Conservation (phyloP, 2,888 invertebrate species). For the Chrysomela aeneicollis region DNA sequence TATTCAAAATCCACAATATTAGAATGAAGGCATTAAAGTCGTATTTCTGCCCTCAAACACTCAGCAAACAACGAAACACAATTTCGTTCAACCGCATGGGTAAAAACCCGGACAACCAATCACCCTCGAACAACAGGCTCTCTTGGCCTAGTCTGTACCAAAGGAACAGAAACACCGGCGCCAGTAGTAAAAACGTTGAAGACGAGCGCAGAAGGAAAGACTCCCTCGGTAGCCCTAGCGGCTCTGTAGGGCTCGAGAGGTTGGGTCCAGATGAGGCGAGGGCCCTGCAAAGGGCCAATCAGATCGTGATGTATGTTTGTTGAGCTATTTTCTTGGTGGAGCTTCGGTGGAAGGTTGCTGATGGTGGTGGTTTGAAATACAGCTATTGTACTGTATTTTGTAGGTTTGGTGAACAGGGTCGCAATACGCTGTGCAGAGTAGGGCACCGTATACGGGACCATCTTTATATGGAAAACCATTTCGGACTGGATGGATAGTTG, state of each 20-base stretch:
- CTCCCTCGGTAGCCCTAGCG: slow-evolving; percentile 55
- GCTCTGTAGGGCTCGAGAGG: slow-evolving; percentile 66
- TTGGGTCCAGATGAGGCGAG: slow-evolving; percentile 77
- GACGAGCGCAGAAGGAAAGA: slow-evolving; percentile 62
- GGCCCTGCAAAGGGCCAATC: slow-evolving; percentile 85
- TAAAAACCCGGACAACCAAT: slow-evolving; percentile 63
- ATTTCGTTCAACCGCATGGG: slow-evolving; percentile 53
- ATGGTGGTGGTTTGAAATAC: slow-evolving; percentile 11
- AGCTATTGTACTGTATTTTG: no score
- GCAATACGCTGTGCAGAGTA: no score
- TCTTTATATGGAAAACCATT: no score
- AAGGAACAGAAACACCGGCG: slow-evolving; percentile 46
- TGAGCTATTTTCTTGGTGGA: slow-evolving; percentile 8
- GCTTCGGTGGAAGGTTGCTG: slow-evolving; percentile 23
- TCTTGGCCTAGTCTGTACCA: slow-evolving; percentile 68
- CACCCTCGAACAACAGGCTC: slow-evolving; percentile 62
- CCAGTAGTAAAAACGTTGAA: slow-evolving; percentile 55
- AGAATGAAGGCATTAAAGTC: no score
- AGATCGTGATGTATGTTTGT: slow-evolving; percentile 83
- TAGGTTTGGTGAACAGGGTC: no score
- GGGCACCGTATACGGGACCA: no score
- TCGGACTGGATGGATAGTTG: no score
- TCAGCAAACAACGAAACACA: slow-evolving; percentile 60
- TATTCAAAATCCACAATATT: no score
- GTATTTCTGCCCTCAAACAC: no score